phyloP scores from a whole-genome alignment of 2,797 vertebrate genomes.

The Pseudochaenichthys georgianus region DNA sequence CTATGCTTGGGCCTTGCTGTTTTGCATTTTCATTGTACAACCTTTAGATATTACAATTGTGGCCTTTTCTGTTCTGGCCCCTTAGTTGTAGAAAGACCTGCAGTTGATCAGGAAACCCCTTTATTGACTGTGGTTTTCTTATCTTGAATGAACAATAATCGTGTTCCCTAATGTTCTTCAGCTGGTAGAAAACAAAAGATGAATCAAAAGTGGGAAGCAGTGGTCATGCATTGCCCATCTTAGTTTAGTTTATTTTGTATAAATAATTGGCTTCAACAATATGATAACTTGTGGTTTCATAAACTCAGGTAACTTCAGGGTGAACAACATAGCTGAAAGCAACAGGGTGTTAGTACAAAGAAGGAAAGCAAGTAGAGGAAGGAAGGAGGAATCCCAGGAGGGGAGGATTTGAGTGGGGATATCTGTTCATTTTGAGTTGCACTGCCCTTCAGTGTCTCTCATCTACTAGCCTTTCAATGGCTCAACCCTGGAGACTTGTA shows the following conservation, averaged over 20 bases:
- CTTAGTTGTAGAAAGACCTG: too few relatives aligned
- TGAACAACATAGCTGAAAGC: slow-evolving; percentile 24
- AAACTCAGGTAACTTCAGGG: slow-evolving; percentile 3
- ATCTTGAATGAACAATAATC: too few relatives aligned
- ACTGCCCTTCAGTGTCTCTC: slow-evolving; percentile 33
- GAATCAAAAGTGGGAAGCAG: too few relatives aligned
- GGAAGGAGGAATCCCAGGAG: slow-evolving; percentile 27
- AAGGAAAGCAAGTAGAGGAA: slow-evolving; percentile 13
- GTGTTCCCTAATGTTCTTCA: too few relatives aligned
- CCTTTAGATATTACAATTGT: not conserved
- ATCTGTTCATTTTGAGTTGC: slow-evolving; percentile 17
- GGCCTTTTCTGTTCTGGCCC: too few relatives aligned
- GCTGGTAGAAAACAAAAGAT: too few relatives aligned
- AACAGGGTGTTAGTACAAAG: slow-evolving; percentile 14
- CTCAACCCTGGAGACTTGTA: slow-evolving; percentile 46
- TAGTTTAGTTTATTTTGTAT: not conserved
- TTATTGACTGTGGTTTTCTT: too few relatives aligned
- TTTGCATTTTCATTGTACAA: not conserved
- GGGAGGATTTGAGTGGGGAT: not conserved
- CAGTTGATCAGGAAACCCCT: too few relatives aligned
- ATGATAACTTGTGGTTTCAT: not conserved
- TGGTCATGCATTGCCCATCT: too few relatives aligned
- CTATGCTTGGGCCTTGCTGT: not conserved
- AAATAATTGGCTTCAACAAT: not conserved
- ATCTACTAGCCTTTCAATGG: slow-evolving; percentile 23